Percentiles rank a stretch among this genome's conserved stretches.
Evolutionary conservation across 2,888 invertebrate genomes (phyloP).

Genomic region (Podabrus alpinus): DNA sequence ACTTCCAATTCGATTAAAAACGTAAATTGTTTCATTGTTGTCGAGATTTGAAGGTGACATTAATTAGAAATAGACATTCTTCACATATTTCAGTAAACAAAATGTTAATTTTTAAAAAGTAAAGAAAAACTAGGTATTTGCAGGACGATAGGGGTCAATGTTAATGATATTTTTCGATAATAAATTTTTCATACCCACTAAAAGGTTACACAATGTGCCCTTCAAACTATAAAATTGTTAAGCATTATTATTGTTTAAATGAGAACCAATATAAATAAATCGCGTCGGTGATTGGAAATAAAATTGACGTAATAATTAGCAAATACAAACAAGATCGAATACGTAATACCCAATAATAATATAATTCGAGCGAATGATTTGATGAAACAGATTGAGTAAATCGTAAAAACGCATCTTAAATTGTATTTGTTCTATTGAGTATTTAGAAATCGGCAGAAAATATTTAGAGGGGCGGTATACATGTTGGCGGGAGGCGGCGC

Average conservation of each 20-base stretch:
- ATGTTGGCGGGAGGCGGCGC: conserved; percentile 40
- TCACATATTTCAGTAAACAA: neutral
- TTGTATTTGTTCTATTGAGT: conserved; percentile 13
- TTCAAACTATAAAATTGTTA: neutral
- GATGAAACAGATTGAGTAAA: conserved; percentile 10
- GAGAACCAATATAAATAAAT: neutral
- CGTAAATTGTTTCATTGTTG: neutral
- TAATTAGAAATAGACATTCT: neutral
- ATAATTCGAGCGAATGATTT: neutral
- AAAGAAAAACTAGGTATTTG: neutral
- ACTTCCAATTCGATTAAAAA: neutral
- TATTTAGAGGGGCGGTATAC: conserved; percentile 32
- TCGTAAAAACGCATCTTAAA: conserved; percentile 19
- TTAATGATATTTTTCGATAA: neutral
- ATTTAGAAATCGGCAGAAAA: conserved; percentile 24
- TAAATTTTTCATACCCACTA: neutral
- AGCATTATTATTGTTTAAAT: neutral
- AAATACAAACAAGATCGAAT: neutral
- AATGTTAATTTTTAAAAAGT: neutral
- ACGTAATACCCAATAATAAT: neutral
- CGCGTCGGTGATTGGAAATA: neutral
- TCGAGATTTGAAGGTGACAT: neutral
- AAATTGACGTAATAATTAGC: neutral
- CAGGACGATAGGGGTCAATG: neutral
- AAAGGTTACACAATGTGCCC: neutral